Conservation (phyloP, 2,797 vertebrate genomes). For the Catharus ustulatus region DNA sequence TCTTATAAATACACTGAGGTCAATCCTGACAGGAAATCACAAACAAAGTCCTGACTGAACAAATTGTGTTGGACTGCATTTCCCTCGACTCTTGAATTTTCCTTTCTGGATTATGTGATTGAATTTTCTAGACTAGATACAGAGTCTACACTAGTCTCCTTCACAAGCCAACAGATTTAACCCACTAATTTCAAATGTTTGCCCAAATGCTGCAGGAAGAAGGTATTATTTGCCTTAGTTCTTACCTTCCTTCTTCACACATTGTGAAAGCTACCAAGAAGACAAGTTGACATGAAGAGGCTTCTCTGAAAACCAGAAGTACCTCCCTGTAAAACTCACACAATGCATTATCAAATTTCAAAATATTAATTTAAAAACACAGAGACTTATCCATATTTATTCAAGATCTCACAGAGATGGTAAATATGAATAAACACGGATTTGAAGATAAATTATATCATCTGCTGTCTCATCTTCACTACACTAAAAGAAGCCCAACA, state of each 20-base stretch:
- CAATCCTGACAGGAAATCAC: slow-evolving; percentile 22
- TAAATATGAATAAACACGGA: not conserved
- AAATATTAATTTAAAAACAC: slow-evolving; percentile 32
- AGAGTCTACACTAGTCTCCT: not conserved
- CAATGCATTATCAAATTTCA: not conserved
- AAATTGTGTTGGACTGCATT: not conserved
- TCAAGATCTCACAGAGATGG: not conserved
- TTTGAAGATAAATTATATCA: slow-evolving; percentile 28
- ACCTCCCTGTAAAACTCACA: not conserved
- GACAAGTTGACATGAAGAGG: not conserved
- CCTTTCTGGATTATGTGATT: not conserved
- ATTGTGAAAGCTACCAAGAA: not conserved
- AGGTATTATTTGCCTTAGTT: not conserved
- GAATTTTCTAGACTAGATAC: slow-evolving; percentile 11
- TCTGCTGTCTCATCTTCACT: slow-evolving; percentile 16
- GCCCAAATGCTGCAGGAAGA: not conserved
- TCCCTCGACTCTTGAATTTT: not conserved
- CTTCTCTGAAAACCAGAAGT: not conserved
- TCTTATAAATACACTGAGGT: slow-evolving; percentile 1
- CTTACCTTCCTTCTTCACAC: not conserved
- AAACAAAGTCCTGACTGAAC: not conserved
- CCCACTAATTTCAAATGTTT: slow-evolving; percentile 4
- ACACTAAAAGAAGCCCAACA: not conserved
- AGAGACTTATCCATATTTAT: slow-evolving; percentile 30
- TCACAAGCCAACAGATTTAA: not conserved